Conservation (phyloP, 1,140 invertebrate genomes). For the Trigoniulus corallinus region DNA sequence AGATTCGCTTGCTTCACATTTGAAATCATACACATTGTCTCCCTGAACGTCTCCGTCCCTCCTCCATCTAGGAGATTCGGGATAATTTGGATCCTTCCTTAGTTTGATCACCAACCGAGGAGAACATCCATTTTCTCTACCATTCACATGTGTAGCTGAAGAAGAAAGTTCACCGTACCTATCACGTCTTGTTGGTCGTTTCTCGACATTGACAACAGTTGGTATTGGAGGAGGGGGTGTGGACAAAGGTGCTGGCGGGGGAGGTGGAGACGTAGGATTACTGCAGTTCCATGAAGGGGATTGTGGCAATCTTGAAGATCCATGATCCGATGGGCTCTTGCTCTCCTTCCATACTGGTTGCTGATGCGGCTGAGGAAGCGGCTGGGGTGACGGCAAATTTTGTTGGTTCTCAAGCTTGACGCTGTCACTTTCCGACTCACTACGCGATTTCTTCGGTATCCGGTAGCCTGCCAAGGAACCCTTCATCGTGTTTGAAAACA, state of each 20-base stretch:
- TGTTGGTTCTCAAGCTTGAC: no score
- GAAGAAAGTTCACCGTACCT: neutral
- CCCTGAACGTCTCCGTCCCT: conserved; percentile 1
- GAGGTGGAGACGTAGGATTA: neutral
- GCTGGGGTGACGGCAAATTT: neutral
- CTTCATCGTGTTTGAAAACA: conserved; percentile 1
- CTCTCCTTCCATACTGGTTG: no score
- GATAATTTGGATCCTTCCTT: conserved; percentile 11
- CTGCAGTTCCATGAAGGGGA: no score
- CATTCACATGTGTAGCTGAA: neutral
- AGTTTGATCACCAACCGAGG: conserved; percentile 12
- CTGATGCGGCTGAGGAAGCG: neutral
- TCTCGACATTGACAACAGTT: neutral
- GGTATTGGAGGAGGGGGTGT: neutral
- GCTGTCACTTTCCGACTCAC: no score
- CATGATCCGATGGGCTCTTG: no score
- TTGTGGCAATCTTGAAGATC: no score
- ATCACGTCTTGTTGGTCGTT: no score
- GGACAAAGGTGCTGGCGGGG: neutral
- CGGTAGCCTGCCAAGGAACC: conserved; percentile 1
- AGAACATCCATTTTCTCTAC: neutral
- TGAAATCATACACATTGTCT: neutral
- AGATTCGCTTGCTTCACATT: conserved; percentile 27
- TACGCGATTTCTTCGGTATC: conserved; percentile 6
- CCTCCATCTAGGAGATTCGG: conserved; percentile 8